phyloP scores from a whole-genome alignment of 2,888 invertebrate genomes.

The Formica aserva region DNA sequence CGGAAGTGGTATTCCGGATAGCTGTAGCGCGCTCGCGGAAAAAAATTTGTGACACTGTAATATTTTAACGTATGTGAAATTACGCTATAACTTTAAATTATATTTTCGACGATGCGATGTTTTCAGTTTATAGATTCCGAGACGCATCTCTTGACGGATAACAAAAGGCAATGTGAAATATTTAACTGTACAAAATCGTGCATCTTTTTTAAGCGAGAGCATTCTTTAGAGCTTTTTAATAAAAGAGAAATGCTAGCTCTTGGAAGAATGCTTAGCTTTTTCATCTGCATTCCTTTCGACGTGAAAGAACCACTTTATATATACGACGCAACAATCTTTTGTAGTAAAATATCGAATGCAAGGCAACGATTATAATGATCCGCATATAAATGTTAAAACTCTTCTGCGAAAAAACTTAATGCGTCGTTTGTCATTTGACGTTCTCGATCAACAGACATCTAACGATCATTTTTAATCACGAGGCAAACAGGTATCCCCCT shows the following conservation, averaged over 20 bases:
- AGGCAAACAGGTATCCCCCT: conserved; percentile 48
- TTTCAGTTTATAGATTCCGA: conserved; percentile 5
- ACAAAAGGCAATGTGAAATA: conserved; percentile 1
- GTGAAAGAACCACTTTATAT: background rate
- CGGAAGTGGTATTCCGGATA: conserved; percentile 24
- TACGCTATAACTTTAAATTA: background rate
- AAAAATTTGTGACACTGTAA: conserved; percentile 15
- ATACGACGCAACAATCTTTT: conserved; percentile 17
- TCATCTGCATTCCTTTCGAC: conserved; percentile 6
- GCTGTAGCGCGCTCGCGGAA: conserved; percentile 9
- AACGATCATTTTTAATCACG: conserved; percentile 53
- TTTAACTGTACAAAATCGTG: background rate
- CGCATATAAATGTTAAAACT: conserved; percentile 66
- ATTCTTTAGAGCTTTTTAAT: conserved; percentile 51
- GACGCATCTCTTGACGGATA: conserved; percentile 11
- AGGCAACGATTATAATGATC: conserved; percentile 65
- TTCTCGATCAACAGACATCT: conserved; percentile 51
- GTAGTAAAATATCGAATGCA: conserved; percentile 49
- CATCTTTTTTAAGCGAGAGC: conserved; percentile 2
- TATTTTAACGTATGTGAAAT: conserved; percentile 15
- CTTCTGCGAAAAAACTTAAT: conserved; percentile 52
- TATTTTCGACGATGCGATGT: conserved; percentile 1
- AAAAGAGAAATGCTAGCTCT: conserved; percentile 57
- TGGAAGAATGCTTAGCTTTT: conserved; percentile 15
- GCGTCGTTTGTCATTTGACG: conserved; percentile 53